Base-by-base conservation (phyloP, 2,113 vertebrate species). In the Salvator merianae region DNA sequence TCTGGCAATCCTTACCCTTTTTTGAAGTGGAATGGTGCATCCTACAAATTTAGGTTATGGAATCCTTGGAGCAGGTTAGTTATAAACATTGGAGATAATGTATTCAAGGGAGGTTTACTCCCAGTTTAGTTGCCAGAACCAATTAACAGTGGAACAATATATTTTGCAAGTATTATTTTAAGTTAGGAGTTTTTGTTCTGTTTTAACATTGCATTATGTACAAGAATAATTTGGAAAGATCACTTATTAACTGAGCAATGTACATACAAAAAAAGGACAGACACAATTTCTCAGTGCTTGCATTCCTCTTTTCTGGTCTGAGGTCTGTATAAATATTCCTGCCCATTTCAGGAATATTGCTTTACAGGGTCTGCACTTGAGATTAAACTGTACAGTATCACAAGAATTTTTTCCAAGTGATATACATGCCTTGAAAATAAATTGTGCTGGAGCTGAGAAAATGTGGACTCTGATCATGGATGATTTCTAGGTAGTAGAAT, bases 181-280 rank as follows among this genome's bases (percentile, higher is more conserved):
- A 50, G 13, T 89, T 84, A 38, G 82, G 24, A 59, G 18, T 34
- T 78, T 36, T 32, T 38, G 77, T 78, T 12, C 71, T 38, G 4
- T 53, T 84, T 87, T 84, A 79, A 9, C 50, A 4, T 22, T 71
- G 5, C 71, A 43, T 85, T 12, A 75, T 43, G 79, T 32, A 84
- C 22, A 63, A 71, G 65, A 85, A 68, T 18, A 82, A 62, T 34
- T 13, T 69, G 84, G 70, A 71, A 59, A 43, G 7, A 26, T 50
- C 7, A 24, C 77, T 59, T 5, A 16, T 34, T 89, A 73, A 53
- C n/a, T 81, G 77, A 50, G 7, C 65, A 59, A 8, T 53, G 63
- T 68, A 1, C 47, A 0, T 34, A 62, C 30, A 72, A 90, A 18
- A 68, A 43, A 26, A 81, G 50, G 80, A 74, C 79, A 77, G 79